Percentiles rank a stretch among this genome's conserved stretches.
Conservation (phyloP, 2,888 invertebrate species). For the Napeogenes inachia region DNA sequence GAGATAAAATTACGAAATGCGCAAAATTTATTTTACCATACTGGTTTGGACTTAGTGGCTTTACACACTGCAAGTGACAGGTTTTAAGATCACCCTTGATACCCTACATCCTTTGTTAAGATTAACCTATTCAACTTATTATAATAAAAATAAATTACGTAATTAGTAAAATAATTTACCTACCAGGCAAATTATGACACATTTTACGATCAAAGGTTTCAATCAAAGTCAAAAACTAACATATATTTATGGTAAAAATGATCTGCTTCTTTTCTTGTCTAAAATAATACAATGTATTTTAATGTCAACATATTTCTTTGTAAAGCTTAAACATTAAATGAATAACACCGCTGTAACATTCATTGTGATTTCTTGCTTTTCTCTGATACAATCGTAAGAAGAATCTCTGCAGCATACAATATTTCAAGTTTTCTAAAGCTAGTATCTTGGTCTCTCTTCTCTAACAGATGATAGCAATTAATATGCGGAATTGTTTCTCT, state of each 20-base stretch:
- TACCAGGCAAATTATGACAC: too few relatives aligned
- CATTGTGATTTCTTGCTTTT: background rate
- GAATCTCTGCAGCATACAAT: background rate
- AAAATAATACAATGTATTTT: too few relatives aligned
- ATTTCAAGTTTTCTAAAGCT: constrained; percentile 4
- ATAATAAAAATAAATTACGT: too few relatives aligned
- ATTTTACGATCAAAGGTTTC: too few relatives aligned
- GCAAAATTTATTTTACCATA: constrained; percentile 27
- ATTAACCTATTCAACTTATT: background rate
- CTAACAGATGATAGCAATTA: constrained; percentile 6
- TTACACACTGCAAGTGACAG: constrained; percentile 5
- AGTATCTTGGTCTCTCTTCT: background rate
- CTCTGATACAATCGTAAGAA: background rate
- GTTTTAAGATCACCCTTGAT: background rate
- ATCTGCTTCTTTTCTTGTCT: too few relatives aligned
- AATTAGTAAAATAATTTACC: too few relatives aligned
- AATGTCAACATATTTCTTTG: too few relatives aligned
- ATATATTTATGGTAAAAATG: too few relatives aligned
- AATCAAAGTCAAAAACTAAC: too few relatives aligned
- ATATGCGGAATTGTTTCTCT: constrained; percentile 5
- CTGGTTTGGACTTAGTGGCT: constrained; percentile 13
- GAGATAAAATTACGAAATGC: constrained; percentile 44
- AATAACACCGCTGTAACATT: background rate
- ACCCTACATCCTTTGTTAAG: background rate
- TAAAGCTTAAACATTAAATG: too few relatives aligned